A percentile compares a stretch with the other conserved stretches of the same genome.
Conservation (phyloP, 2,113 vertebrate species). For the Mastomys coucha region DNA sequence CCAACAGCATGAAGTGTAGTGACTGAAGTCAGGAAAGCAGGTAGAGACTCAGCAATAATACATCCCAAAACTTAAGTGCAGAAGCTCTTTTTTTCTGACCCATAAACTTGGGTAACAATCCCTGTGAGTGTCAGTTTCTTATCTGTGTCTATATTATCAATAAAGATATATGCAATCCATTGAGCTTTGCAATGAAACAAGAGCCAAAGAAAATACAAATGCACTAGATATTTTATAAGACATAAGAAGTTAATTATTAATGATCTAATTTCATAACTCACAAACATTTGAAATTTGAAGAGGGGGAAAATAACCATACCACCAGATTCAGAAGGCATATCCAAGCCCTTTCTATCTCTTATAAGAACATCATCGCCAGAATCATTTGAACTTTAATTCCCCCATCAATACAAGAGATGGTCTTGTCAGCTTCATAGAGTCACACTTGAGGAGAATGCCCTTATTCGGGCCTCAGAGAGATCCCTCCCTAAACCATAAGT, state of each 20-base stretch:
- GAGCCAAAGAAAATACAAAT: background rate
- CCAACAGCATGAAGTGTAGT: too few relatives aligned
- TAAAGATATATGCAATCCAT: background rate
- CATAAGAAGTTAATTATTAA: background rate
- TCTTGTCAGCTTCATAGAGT: background rate
- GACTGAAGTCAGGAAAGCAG: background rate
- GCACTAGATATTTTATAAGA: background rate
- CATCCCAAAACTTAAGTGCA: background rate
- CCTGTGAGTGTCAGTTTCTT: background rate
- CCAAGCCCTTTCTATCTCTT: background rate
- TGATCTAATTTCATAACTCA: background rate
- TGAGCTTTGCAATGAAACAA: background rate
- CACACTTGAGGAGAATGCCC: background rate
- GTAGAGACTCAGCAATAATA: background rate
- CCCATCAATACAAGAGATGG: background rate
- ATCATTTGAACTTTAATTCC: background rate
- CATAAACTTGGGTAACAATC: background rate
- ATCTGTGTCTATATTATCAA: background rate
- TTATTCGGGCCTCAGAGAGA: background rate
- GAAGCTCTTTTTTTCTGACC: constrained; percentile 23
- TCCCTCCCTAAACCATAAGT: background rate
- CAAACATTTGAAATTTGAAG: background rate
- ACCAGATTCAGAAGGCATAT: background rate
- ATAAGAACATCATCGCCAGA: background rate
- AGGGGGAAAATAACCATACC: background rate